Percentiles rank a stretch among this genome's conserved stretches.
Conservation (phyloP, 2,888 invertebrate genomes). For the Drosophila anomalipes region DNA sequence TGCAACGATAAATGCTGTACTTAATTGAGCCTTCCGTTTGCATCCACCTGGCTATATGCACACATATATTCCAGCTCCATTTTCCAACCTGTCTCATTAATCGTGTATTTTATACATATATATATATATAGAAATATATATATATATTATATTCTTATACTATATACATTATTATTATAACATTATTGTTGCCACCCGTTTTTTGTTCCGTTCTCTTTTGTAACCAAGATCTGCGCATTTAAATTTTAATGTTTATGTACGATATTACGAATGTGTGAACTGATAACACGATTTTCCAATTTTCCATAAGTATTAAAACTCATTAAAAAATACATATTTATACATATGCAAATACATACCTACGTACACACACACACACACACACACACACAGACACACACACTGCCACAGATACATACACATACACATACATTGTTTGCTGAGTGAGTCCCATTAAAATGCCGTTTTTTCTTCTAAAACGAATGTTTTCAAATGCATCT, state of each 20-base stretch:
- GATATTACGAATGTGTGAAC: conserved; percentile 39
- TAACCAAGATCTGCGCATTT: conserved; percentile 58
- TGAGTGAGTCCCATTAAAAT: conserved; percentile 65
- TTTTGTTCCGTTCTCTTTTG: conserved; percentile 39
- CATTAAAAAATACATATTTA: conserved; percentile 59
- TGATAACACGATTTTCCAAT: conserved; percentile 62
- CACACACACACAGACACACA: conserved; percentile 14
- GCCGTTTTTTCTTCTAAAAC: conserved; percentile 45
- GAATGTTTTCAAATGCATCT: conserved; percentile 5
- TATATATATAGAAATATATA: conserved; percentile 31
- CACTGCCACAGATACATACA: conserved; percentile 29
- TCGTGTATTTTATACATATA: conserved; percentile 42
- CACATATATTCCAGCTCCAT: conserved; percentile 36
- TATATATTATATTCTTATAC: conserved; percentile 8
- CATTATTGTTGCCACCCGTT: conserved; percentile 18
- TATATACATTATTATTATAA: conserved; percentile 23
- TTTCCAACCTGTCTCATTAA: conserved; percentile 46
- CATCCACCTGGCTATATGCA: conserved; percentile 16
- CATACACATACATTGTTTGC: conserved; percentile 38
- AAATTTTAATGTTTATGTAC: conserved; percentile 46
- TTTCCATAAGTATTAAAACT: conserved; percentile 75
- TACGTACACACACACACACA: conserved; percentile 52
- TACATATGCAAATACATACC: conserved; percentile 14
- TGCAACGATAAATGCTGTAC: conserved; percentile 71
- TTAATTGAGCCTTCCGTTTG: conserved; percentile 34